Evolutionary conservation across 2,113 vertebrate species (phyloP), one percentile per base, ranked within the genome.

Genomic region (Pseudolaguvia tuberculata): DNA sequence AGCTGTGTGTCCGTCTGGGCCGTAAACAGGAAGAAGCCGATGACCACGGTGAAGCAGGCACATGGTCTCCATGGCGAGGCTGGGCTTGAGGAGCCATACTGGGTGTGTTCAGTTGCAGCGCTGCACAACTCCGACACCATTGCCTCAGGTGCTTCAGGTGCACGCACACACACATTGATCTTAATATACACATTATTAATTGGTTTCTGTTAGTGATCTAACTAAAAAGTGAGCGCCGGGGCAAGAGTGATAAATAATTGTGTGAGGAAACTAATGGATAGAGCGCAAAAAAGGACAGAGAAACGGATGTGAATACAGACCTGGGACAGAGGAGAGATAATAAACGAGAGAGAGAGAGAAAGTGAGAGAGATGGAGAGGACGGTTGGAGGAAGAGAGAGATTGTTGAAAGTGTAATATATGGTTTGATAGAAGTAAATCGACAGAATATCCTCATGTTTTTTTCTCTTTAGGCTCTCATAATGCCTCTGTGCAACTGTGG

Each of bases 1-100:
- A 98, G 97, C 57, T 95, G 94, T 0, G 65, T 99, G 63, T 94
- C 90, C 29, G 74, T 99, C 61, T 99, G 97, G 97, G 92, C 93
- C 0, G 93, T 98, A 77, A 92, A 92, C 7, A 98, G 93, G 89
- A 99, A 96, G 88, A 95, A 93, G 83, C 97, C 97, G 0, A 87
- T 97, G 25, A 86, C 85, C 0, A 88, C 91, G 7, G 92, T 93
- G 69, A 94, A 88, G 79, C 85, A 88, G 78, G 94, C 94, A 0
- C 96, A 98, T 0, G 92, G 95, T 86, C 86, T 84, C 65, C 88
- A 86, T 35, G 94, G 94, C 0, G 85, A 89, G 1, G 58, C 59
- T 0, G 92, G 90, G 55, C 83, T 95, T 80, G 87, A 94, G 81
- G 92, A 93, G 86, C 92, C 94, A 39, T 88, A 90, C 77, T 97